A percentile compares a stretch with the other conserved stretches of the same genome.
Evolutionary conservation across 2,888 invertebrate species (phyloP).

Genomic region (Aspidiotus destructor): DNA sequence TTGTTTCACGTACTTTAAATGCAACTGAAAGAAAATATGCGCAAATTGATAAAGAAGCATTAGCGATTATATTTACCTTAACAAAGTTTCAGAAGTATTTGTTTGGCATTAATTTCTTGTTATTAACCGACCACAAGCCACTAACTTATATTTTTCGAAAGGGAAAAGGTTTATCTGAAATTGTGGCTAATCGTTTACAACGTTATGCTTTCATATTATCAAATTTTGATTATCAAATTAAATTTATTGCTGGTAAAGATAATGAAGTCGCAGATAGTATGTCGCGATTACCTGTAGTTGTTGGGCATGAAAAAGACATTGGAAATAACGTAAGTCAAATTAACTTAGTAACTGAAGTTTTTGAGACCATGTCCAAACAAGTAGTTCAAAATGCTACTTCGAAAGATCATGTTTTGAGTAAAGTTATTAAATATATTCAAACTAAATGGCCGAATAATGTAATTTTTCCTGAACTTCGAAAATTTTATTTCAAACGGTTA

Average conservation of each 20-base stretch:
- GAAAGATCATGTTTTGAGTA: too few species aligned
- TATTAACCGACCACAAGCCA: constrained; percentile 43
- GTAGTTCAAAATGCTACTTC: too few species aligned
- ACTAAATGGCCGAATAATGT: too few species aligned
- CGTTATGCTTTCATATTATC: neutral
- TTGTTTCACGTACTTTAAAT: constrained; percentile 37
- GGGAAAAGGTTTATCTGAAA: constrained; percentile 15
- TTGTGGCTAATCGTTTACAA: neutral
- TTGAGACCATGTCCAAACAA: too few species aligned
- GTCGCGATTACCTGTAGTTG: neutral
- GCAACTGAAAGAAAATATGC: constrained; percentile 37
- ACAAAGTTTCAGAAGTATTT: constrained; percentile 37
- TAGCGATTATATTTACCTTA: constrained; percentile 38
- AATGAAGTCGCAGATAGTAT: neutral
- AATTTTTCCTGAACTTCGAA: too few species aligned
- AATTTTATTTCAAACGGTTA: too few species aligned
- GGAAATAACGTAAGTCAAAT: neutral
- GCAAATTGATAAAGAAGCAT: constrained; percentile 38
- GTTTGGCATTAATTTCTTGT: constrained; percentile 37
- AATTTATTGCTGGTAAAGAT: neutral
- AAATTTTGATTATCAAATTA: too few species aligned
- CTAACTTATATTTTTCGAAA: constrained; percentile 40
- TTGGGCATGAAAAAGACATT: neutral
- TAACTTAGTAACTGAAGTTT: neutral
- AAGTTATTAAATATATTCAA: too few species aligned